phyloP scores from a whole-genome alignment of 2,113 vertebrate species.

The Hymenochirus boettgeri region DNA sequence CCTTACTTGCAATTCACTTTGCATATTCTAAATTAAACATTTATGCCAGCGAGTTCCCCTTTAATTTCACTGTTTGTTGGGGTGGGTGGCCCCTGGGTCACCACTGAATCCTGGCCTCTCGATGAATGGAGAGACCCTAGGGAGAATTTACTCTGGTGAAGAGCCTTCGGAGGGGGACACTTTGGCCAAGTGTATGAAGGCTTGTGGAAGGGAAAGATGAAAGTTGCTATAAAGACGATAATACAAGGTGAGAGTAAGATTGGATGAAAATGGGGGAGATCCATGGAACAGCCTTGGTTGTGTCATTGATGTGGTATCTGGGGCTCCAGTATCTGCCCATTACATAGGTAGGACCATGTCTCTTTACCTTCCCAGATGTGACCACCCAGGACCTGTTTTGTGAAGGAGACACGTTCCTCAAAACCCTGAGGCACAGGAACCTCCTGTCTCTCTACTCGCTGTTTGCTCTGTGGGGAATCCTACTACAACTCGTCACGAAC shows the following conservation, averaged over 20 bases:
- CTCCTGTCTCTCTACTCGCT: conserved; percentile 71
- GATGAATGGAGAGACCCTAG: conserved; percentile 70
- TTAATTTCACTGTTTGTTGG: too few relatives aligned
- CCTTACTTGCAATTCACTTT: too few relatives aligned
- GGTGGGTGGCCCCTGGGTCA: too few relatives aligned
- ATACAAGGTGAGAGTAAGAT: conserved; percentile 55
- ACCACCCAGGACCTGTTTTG: conserved; percentile 48
- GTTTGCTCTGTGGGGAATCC: conserved; percentile 61
- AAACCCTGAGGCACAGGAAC: conserved; percentile 67
- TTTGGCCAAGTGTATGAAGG: conserved; percentile 72
- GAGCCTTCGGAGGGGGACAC: conserved; percentile 65
- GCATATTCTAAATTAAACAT: too few relatives aligned
- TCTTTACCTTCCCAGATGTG: conserved; percentile 49
- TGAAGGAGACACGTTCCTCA: conserved; percentile 62
- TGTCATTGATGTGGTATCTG: too few relatives aligned
- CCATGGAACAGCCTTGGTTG: too few relatives aligned
- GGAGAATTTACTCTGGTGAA: conserved; percentile 66
- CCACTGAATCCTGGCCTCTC: not conserved
- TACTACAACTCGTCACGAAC: conserved; percentile 72
- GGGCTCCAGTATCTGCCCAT: too few relatives aligned
- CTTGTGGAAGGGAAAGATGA: conserved; percentile 67
- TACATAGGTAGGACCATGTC: too few relatives aligned
- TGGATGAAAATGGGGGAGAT: too few relatives aligned
- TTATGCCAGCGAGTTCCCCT: too few relatives aligned
- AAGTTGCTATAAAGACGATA: conserved; percentile 76